Evolutionary conservation across 2,113 vertebrate species (phyloP), one percentile per base, ranked within the genome.

Genomic region (Erythrocebus patas): DNA sequence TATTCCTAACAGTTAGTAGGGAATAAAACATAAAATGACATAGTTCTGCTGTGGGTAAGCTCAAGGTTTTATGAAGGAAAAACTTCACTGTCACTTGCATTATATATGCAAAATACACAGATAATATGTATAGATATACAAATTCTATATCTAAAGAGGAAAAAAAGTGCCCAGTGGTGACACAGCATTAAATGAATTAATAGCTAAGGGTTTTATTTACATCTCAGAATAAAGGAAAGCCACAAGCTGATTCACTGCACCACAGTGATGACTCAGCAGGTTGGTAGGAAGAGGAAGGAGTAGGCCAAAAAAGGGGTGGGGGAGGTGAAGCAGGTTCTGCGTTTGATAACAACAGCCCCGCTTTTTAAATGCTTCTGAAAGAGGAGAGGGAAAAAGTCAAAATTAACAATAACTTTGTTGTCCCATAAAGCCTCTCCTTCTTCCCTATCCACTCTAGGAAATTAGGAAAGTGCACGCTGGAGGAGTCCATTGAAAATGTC

Each of bases 341-440:
- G 40, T 32, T 27, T 66, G 57, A 89, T 20, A 38, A 61, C 52
- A 81, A 50, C 23, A n/a, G 73, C 27, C 18, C 13, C 43, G 48
- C 20, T 68, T 80, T 93, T 70, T 40, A 91, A 97, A 64, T 40
- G 48, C 13, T 8, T 13, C 76, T 85, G n/a, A 93, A 95, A 93
- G 38, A 91, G 8, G 40, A 59, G 22, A 88, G 14, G 52, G 20
- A 4, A 73, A 73, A 93, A 55, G 84, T 50, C 68, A 89, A 95
- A 75, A 50, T 82, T 52, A 38, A 96, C 94, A 93, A 89, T 27
- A 40, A 72, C 27, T 38, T 20, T 25, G 10, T 25, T 85, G 27
- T 59, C 12, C 75, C 38, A 17, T 17, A 80, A 55, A 89, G 2
- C 25, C 23, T 95, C 78, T 52, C 43, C 35, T 66, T 82, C 73